Evolutionary conservation across 2,888 invertebrate genomes (phyloP), one percentile per base, ranked within the genome.

Genomic region (Ganaspis brasiliensis): DNA sequence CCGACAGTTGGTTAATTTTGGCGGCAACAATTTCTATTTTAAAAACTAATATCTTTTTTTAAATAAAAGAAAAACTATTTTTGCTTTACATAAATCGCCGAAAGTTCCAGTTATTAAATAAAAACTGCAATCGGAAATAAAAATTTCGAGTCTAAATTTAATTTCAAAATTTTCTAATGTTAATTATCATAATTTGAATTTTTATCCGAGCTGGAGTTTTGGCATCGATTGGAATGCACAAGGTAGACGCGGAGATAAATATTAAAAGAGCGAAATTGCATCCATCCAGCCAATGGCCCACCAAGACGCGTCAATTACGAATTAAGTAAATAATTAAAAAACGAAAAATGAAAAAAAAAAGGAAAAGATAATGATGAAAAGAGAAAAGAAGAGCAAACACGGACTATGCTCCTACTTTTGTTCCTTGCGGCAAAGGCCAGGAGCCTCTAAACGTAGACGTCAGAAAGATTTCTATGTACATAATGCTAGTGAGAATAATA

Each of bases 401-500:
- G 14, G 19, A 31, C 55, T 57, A 61, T 19, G 37, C 40, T 63
- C 40, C 37, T 12, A 63, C 21, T 63, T 63, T 37, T 21, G 14
- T 12, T 12, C 37, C 19, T 37, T 37, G 37, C 19, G 21, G 37
- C 63, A 45, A 45, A 67, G 45, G 40, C 45, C 24, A 67, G 24
- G 67, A 9, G 67, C 45, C 45, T 24, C 45, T 45, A 67, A 67
- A 45, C 24, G 63, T 63, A 63, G 63, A 40, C 67, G 37, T 45
- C 67, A 40, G 40, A 67, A 67, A 67, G 45, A 67, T 67, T 45
- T 49, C 67, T 67, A 49, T 67, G 67, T 67, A 67, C 24, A 67
- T 72, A 72, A 80, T 80, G 82, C 82, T 84, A 85, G 85, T 84
- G 82, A 85, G 84, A 85, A 85, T 87, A 86, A 88, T 82, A 86